Evolutionary conservation across 2,113 vertebrate genomes (phyloP), one percentile per base, ranked within the genome.

Genomic region (Corythornis madagascariensis): DNA sequence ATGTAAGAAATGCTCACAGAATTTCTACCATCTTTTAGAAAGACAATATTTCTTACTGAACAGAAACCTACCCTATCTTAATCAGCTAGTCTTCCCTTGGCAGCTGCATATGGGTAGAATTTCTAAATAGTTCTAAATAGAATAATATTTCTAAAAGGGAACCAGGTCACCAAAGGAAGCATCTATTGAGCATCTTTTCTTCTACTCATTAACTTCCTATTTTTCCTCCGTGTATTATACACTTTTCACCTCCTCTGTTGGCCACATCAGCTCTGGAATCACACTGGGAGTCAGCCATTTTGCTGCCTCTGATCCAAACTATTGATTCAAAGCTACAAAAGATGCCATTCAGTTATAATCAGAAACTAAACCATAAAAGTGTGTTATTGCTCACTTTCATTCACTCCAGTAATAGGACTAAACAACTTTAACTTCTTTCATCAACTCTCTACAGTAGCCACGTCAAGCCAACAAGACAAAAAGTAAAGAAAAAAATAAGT

Each of bases 21-120:
- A 64, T 72, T 94, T 88, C 56, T 92, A 26, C 56, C 66, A 67
- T 18, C 48, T 86, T 85, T 83, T 55, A 22, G 60, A 80, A 95
- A 84, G 16, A 42, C 31, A 56, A 33, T 28, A 47, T 90, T 88
- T 90, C 61, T 69, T 57, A 74, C 53, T 29, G 26, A 78, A 71
- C 11, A 86, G 74, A 90, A 77, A 59, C 22, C 25, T 76, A 20
- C 31, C 15, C 20, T 86, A 35, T 50, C 65, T 74, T 66, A 78
- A 92, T 75, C 63, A 81, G 18, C 19, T 71, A 38, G 29, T 65
- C 52, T 71, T 53, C 50, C 21, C 26, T 76, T 88, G 83, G 48
- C 48, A 90, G 80, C 17, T 86, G 53, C 31, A 18, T 55, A 57
- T 16, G 12, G 12, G 24, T 65, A 69, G 21, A 93, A 35, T 35